Percentiles rank a stretch among this genome's conserved stretches.
Conservation (phyloP, 2,888 invertebrate genomes). For the Archips xylosteana region DNA sequence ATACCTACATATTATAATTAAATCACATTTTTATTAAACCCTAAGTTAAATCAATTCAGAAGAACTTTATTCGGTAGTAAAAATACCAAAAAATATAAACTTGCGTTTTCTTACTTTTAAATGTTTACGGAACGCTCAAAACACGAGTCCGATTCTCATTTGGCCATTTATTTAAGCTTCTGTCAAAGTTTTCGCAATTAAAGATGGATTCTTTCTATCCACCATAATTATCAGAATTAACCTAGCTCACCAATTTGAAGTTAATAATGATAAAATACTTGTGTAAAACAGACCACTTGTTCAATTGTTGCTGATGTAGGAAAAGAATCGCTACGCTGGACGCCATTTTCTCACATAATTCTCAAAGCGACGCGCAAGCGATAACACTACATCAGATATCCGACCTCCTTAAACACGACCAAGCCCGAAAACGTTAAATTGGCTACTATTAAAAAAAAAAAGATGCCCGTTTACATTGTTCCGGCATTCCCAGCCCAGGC, state of each 20-base stretch:
- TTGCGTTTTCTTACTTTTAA: no score
- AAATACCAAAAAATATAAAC: no score
- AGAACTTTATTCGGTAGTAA: no score
- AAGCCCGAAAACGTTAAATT: conserved; percentile 71
- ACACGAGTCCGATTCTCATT: no score
- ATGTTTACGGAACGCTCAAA: no score
- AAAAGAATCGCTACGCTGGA: conserved; percentile 50
- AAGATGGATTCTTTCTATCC: no score
- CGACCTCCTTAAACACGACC: conserved; percentile 57
- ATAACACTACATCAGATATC: conserved; percentile 67
- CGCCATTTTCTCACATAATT: conserved; percentile 74
- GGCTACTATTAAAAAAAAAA: conserved; percentile 68
- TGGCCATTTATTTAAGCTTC: no score
- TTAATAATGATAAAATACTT: conserved; percentile 7
- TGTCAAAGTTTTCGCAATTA: no score
- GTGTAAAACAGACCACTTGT: conserved; percentile 9
- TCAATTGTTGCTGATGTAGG: conserved; percentile 43
- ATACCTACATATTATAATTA: no score
- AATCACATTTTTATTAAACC: no score
- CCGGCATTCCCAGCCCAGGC: conserved; percentile 65
- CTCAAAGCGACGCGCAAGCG: conserved; percentile 58
- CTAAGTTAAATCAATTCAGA: no score
- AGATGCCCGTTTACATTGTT: conserved; percentile 64
- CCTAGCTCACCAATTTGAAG: not conserved
- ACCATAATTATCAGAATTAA: not conserved